Percentiles rank a stretch among this genome's conserved stretches.
Conservation (phyloP, 2,797 vertebrate genomes). For the Lepus oiostolus region DNA sequence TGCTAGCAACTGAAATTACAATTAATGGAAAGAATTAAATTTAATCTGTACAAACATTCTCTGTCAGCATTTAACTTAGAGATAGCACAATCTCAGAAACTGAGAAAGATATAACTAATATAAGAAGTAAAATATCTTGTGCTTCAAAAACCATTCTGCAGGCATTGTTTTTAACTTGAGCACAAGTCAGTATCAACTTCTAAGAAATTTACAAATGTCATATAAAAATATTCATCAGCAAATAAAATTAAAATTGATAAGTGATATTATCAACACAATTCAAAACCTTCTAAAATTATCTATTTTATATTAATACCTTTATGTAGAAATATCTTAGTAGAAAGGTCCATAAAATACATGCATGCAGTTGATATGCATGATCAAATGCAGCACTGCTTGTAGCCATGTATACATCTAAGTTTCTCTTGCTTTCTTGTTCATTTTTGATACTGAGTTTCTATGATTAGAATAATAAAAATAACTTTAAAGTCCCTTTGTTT, state of each 20-base stretch:
- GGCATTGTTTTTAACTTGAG: background rate
- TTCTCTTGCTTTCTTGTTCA: background rate
- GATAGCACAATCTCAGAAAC: background rate
- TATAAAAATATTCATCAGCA: background rate
- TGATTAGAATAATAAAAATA: background rate
- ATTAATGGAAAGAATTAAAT: background rate
- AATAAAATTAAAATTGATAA: background rate
- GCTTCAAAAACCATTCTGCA: background rate
- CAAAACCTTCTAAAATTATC: fast-evolving
- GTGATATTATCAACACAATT: background rate
- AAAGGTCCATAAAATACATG: background rate
- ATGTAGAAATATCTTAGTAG: background rate
- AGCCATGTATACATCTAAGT: background rate
- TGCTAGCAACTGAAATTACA: background rate
- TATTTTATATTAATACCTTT: background rate
- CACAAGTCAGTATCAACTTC: too few species aligned
- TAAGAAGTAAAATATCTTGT: background rate
- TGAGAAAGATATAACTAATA: background rate
- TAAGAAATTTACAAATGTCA: background rate
- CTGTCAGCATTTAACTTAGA: background rate
- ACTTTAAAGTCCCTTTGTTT: background rate
- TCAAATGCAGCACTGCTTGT: background rate
- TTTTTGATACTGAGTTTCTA: background rate
- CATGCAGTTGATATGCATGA: background rate
- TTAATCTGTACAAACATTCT: background rate